Evolutionary conservation across 2,797 vertebrate genomes (phyloP).

Genomic region (Pagetopsis macropterus): DNA sequence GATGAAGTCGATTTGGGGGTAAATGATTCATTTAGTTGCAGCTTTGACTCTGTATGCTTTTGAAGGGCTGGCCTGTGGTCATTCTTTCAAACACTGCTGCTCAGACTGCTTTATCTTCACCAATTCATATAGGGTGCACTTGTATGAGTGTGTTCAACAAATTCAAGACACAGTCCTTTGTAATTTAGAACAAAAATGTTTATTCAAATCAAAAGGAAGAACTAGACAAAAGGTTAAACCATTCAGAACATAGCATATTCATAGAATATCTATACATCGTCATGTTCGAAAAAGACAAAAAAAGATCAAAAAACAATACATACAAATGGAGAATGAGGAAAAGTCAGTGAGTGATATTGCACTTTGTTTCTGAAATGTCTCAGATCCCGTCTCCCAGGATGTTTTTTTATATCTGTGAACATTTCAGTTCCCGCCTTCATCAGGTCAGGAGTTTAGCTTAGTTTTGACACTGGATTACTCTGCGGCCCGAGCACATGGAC

Average conservation of each 20-base stretch:
- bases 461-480: constrained; percentile 88
- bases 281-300: constrained; percentile 86
- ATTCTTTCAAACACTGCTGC: not conserved
- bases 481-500: constrained; percentile 78
- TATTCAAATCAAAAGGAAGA: constrained; percentile 94
- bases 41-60: constrained; percentile 5
- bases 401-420: constrained; percentile 72
- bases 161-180: constrained; percentile 18
- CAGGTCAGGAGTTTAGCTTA: constrained; percentile 88
- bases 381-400: constrained; percentile 82
- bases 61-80: not conserved
- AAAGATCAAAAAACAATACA: constrained; percentile 77
- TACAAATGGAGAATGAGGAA: constrained; percentile 89
- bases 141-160: not conserved
- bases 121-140: not conserved
- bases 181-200: constrained; percentile 80
- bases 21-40: constrained; percentile 26
- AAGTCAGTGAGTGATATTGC: constrained; percentile 97
- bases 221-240: constrained; percentile 89
- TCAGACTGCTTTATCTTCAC: not conserved
- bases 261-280: constrained; percentile 92
- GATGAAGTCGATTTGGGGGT: constrained; percentile 16
- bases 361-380: constrained; percentile 95
- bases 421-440: constrained; percentile 79
- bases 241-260: constrained; percentile 90